Evolutionary conservation across 2,797 vertebrate genomes (phyloP).

Genomic region (Selene dorsalis): DNA sequence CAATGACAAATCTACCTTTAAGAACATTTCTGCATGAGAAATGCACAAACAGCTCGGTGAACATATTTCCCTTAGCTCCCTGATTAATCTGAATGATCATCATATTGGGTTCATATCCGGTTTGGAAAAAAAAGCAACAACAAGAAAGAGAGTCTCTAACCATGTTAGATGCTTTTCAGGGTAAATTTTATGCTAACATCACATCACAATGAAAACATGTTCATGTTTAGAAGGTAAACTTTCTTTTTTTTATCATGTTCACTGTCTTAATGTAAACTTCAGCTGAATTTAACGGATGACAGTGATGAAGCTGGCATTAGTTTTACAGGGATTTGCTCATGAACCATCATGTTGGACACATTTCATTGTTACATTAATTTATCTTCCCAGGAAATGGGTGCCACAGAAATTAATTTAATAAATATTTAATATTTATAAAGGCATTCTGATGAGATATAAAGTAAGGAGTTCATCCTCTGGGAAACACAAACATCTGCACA

Average conservation of each 20-base stretch:
- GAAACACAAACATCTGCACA: neutral
- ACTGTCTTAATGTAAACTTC: neutral
- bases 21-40: constrained; percentile 1
- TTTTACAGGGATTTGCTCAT: neutral
- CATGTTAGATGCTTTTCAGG: neutral
- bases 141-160: neutral
- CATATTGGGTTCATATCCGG: constrained; percentile 6
- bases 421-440: neutral
- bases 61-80: neutral
- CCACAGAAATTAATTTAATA: neutral
- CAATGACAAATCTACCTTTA: neutral
- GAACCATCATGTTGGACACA: neutral
- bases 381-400: too few relatives aligned
- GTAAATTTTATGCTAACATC: neutral
- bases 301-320: neutral
- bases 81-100: neutral
- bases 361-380: neutral
- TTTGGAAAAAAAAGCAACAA: neutral
- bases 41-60: neutral
- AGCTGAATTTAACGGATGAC: neutral
- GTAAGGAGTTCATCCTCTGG: neutral
- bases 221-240: neutral
- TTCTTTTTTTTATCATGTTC: neutral
- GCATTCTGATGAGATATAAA: neutral
- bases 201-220: neutral